Evolutionary conservation across 92 coral and sea anemone genomes (phyloP), one percentile per base, ranked within the genome.

Genomic region (Heteractis magnifica): DNA sequence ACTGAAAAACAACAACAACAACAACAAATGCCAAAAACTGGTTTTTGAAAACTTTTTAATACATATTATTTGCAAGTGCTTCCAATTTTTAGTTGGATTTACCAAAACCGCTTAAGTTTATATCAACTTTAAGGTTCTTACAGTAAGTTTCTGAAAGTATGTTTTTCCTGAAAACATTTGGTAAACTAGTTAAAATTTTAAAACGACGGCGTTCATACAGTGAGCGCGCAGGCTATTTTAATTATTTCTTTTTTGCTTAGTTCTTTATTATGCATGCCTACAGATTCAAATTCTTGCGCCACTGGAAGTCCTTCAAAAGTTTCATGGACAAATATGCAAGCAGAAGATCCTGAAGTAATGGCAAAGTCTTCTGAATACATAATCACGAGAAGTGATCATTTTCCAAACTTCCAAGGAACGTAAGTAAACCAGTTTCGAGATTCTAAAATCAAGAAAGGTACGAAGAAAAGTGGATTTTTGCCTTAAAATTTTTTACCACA

Each of bases 251-350:
- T 59, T 12, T 4, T 58, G 4, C 18, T 3, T 62, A 62, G 70
- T 18, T 62, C 21, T 62, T 62, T 59, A 15, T 59, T 62, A n/a
- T 18, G 20, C 6, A 68, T 68, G 9, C 20, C 49, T 68, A 10
- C 77, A 70, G 56, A 59, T 79, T 59, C 82, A 59, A 56, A 44
- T 50, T 76, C 59, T 49, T 14, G 10, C 49, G 20, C 77, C 19
- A 79, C 65, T 59, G 83, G 71, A 74, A 81, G 44, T 20, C 73
- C 73, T 68, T 10, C 65, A 20, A 81, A 74, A 50, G n/a, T 60
- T 18, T 68, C 64, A 13, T 81, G 76, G 76, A 2, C 84, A 71
- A 71, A 70, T 70, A 62, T n/a, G 16, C 77, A 71, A 51, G 50
- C 16, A 7, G 77, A 81, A 68, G 83, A 80, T 8, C 20, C 83